Evolutionary conservation across 2,888 invertebrate genomes (phyloP), one percentile per base, ranked within the genome.

Genomic region (Mimas tiliae): DNA sequence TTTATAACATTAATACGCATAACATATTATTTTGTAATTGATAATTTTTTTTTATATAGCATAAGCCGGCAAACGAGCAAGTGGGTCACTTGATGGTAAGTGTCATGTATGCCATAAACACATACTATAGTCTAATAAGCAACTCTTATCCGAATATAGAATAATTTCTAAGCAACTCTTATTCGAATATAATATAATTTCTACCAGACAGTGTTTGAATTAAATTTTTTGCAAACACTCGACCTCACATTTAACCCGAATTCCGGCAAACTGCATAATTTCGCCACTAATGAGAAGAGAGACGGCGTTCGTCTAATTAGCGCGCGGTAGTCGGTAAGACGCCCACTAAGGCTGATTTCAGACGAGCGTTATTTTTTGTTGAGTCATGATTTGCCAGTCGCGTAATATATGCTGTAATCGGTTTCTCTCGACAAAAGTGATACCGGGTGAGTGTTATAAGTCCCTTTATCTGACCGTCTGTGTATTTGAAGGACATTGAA

Each of bases 241-340:
- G 86, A 88, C 86, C 85, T 86, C 84, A 83, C 83, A 89, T 89
- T 92, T 91, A 91, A 89, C 91, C 90, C 87, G 88, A 89, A 90
- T 90, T 85, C 88, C 85, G 78, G 82, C 87, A 91, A 91, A 91
- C 90, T 90, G 90, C 90, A 91, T 93, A 93, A 92, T 91, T 90
- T 87, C 86, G 87, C 88, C 91, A 86, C 92, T 93, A 93, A 93
- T 93, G 93, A 93, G 92, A 88, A 87, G 88, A 85, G 86, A 85
- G 86, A 87, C 87, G 88, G 85, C 86, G 85, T 79, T 74, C 88
- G 89, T 91, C 91, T 93, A 93, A 93, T 93, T 93, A 93, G 91
- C 88, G 90, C 85, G 80, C 81, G 82, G 80, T 78, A 69, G 86
- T 87, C 80, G 84, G 89, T 88, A 91, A 91, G 92, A 90, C 89